phyloP scores from a whole-genome alignment of 2,797 vertebrate species.

The Geotrypetes seraphini region DNA sequence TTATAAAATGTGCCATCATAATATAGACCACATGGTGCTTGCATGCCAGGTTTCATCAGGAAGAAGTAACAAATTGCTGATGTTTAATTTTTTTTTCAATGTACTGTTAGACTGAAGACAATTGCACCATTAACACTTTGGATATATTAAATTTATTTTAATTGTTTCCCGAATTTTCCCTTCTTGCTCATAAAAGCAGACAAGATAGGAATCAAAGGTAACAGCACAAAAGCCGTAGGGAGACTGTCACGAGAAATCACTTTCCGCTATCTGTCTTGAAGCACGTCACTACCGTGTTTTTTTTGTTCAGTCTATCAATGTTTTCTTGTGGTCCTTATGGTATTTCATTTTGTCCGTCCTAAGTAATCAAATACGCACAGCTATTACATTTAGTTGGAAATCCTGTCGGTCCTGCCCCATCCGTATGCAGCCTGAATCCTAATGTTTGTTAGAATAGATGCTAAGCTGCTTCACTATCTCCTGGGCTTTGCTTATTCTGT shows the following conservation, averaged over 20 bases:
- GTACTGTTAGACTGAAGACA: conserved; percentile 60
- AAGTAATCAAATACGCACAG: conserved; percentile 76
- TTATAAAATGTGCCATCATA: conserved; percentile 43
- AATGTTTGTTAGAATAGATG: conserved; percentile 90
- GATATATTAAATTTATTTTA: conserved; percentile 77
- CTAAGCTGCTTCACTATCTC: conserved; percentile 81
- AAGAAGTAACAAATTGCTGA: conserved; percentile 41
- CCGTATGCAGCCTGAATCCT: conserved; percentile 86
- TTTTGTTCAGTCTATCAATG: conserved; percentile 94
- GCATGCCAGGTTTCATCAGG: conserved; percentile 59
- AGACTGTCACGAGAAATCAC: conserved; percentile 94
- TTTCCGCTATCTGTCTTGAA: conserved; percentile 90
- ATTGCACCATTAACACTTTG: conserved; percentile 42
- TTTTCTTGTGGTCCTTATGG: conserved; percentile 78
- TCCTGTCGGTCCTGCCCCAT: conserved; percentile 77
- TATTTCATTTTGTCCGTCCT: conserved; percentile 90
- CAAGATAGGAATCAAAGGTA: conserved; percentile 99
- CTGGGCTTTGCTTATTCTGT: conserved; percentile 81
- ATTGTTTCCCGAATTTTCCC: conserved; percentile 97
- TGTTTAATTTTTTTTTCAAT: conserved; percentile 38
- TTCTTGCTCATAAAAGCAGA: conserved; percentile 97
- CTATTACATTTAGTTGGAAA: conserved; percentile 72
- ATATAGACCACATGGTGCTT: conserved; percentile 52
- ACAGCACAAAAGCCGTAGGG: conserved; percentile 90
- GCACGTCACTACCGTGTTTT: conserved; percentile 97